Evolutionary conservation across 2,888 invertebrate species (phyloP), one percentile per base, ranked within the genome.

Genomic region (Lepetodrilus schrolli): DNA sequence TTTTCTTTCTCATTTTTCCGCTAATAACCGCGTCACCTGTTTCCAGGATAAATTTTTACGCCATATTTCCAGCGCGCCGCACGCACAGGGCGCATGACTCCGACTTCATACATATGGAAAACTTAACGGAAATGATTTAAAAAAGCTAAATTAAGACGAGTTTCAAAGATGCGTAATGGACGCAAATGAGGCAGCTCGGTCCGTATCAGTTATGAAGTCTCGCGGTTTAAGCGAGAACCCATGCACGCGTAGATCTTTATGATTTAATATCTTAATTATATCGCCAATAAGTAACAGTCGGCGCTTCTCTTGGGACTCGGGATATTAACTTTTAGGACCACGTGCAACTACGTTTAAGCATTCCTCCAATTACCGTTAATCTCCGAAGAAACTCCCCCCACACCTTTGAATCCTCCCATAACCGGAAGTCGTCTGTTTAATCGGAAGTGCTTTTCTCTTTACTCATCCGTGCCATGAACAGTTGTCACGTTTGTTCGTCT

Each of bases 231-330:
- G 13, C 13, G 17, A 43, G 43, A 43, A 17, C 43, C 17, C 43
- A 43, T 13, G 17, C 17, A 43, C 13, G 5, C 2, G 37, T 37
- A 17, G n/a, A n/a, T 43, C 30, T 30, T 58, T 34, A 26, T 58
- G 58, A 58, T 58, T 58, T 58, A 26, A 58, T 58, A 58, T 58
- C 58, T 58, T 58, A 58, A 58, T 58, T 58, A 58, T 30, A 58
- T 17, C 34, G 34, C 7, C 30, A 34, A 30, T 43, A 43, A 43
- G 23, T 50, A 50, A 20, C 4, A 23, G 50, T 50, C 50, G 13
- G 21, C 5, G 20, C 50, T 50, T n/a, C n/a, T n/a, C n/a, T n/a
- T n/a, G n/a, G 4, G 20, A 50, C 21, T 4, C 21, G 50, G 17
- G 21, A 50, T 23, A 50, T 13, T 23, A 17, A 50, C 50, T 50